Evolutionary conservation across 2,888 invertebrate species (phyloP), one percentile per base, ranked within the genome.

Genomic region (Brachypalpus laphriformis): DNA sequence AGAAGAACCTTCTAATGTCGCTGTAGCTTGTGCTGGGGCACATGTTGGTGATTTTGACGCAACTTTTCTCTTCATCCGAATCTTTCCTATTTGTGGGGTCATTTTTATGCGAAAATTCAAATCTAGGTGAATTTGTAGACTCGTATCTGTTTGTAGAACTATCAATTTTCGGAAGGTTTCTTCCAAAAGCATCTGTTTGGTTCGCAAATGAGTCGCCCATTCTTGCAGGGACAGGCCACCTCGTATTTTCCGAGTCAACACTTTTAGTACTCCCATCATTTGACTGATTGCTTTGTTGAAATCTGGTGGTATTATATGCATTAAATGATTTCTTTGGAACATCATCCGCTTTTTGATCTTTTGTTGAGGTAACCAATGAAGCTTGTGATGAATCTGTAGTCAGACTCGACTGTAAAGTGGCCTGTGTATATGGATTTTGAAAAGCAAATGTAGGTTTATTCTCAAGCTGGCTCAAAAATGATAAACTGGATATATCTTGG

Each of bases 1-100:
- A 94, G 91, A 98, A 98, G 89, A 98, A 96, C 68, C 95, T 94
- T 9, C 97, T 93, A 0, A 98, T 93, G 89, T 98, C 98, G 42
- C 95, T 94, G 90, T 97, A 97, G 51, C 94, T 95, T 1, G 96
- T 95, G 88, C 94, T 95, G 16, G 94, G 93, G 3, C 97, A 96
- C 90, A 98, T 93, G 87, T 95, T 95, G 25, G 94, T 93, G 4
- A 97, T 93, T 88, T 96, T 95, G 1, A 98, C 94, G 89, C 96
- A 96, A 82, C 88, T 90, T 47, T 85, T 86, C 8, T 86, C 61
- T 14, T 87, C 87, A 14, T 83, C 86, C 0, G 18, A 6, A n/a
- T 77, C 86, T 37, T 51, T 75, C 1, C 71, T 77, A 0, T 56
- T 75, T 3, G 49, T 11, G 3, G 22, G n/a, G 1, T 86, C 82